Base-by-base conservation (phyloP, 2,797 vertebrate species). In the Neopelma chrysocephalum region DNA sequence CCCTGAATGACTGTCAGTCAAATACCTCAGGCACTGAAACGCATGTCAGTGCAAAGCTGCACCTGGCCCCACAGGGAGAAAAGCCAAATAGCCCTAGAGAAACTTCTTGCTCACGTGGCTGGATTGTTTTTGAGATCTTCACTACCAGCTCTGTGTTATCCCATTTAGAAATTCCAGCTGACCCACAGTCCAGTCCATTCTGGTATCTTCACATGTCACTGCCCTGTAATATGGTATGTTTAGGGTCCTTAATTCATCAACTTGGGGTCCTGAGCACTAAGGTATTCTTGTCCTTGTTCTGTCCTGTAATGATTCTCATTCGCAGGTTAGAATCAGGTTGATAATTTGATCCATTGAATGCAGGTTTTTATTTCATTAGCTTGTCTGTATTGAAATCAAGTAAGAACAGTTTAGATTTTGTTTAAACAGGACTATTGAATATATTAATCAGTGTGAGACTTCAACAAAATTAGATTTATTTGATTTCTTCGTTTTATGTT, bases 211-310 rank as follows among this genome's bases (percentile, higher is more conserved):
- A 19, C 1, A 0, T 8, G 36, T 23, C 7, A 17, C 25, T 82
- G 27, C 47, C 14, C 18, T 61, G 22, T 26, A 18, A 11, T 10
- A 2, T 11, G 10, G 0, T 18, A 6, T 12, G 2, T 50, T 82
- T 47, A 29, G 79, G 21, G 22, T 77, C 32, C 25, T 25, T 11
- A 26, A 12, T 84, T 82, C 22, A 36, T 65, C 77, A 40, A 0
- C 38, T 32, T 11, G 27, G 8, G 31, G 36, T 11, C 13, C 43
- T 40, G 17, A 89, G 25, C 73, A 19, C 34, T n/a, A 9, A 36
- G 27, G 9, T 82, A 1, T 60, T 58, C 31, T 62, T 48, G 7
- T 38, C 12, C 32, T 76, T 0, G 0, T 53, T 82, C 27, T 51
- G 10, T 89, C 19, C 31, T 79, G 22, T 65, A 58, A 19, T 9